phyloP scores from a whole-genome alignment of 1,140 invertebrate species.

The Matsumurasca onukii region DNA sequence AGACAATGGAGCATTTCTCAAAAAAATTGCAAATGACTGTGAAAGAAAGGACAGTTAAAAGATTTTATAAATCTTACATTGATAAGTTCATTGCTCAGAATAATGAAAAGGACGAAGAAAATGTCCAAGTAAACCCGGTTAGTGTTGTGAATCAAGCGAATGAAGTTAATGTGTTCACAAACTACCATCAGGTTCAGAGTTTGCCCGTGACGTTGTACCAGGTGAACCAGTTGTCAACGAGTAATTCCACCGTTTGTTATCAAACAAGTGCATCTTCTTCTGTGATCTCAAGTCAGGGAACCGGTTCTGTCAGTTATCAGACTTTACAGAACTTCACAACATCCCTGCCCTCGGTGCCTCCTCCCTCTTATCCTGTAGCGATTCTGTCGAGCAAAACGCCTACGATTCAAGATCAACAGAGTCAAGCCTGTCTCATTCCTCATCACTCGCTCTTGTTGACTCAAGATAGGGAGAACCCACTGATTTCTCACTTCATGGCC shows the following conservation, averaged over 20 bases:
- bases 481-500: slow-evolving; percentile 13
- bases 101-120: background rate
- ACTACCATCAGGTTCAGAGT: background rate
- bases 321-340: slow-evolving; percentile 9
- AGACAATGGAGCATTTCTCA: slow-evolving; percentile 44
- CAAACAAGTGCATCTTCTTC: slow-evolving; percentile 7
- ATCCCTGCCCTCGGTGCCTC: background rate
- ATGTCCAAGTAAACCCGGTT: background rate
- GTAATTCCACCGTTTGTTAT: slow-evolving; percentile 17
- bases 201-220: slow-evolving; percentile 7
- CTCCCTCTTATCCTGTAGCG: slow-evolving; percentile 11
- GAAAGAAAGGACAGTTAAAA: slow-evolving; percentile 46
- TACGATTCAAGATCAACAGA: background rate
- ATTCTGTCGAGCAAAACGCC: background rate
- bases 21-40: slow-evolving; percentile 45
- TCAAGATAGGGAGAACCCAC: slow-evolving; percentile 6
- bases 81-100: slow-evolving; percentile 31
- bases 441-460: slow-evolving; percentile 17
- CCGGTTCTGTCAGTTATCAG: slow-evolving; percentile 21
- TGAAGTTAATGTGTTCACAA: slow-evolving; percentile 1
- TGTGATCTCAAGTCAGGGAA: slow-evolving; percentile 20
- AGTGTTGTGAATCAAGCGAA: slow-evolving; percentile 9
- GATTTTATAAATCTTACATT: slow-evolving; percentile 44
- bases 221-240: background rate
- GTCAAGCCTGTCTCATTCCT: slow-evolving; percentile 1